phyloP scores from a whole-genome alignment of 2,797 vertebrate genomes.

The Florisuga fusca region DNA sequence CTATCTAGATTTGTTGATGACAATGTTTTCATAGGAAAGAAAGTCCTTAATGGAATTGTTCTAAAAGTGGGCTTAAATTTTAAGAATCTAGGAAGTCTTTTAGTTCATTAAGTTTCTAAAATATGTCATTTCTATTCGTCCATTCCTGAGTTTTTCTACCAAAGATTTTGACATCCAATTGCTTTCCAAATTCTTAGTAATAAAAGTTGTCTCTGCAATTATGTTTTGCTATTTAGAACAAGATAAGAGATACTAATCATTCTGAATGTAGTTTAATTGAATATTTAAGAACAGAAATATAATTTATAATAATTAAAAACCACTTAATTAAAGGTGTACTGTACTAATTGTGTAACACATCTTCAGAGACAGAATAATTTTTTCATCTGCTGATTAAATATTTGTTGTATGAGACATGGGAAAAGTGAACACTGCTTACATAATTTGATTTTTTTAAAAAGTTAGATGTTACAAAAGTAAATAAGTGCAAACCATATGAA shows the following conservation, averaged over 20 bases:
- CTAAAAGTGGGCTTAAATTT: neutral
- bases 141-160: neutral
- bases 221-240: constrained; percentile 2
- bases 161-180: neutral
- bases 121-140: neutral
- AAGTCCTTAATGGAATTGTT: neutral
- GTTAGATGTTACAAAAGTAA: neutral
- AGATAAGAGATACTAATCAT: neutral
- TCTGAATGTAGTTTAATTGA: neutral
- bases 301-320: constrained; percentile 19
- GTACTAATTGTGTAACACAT: neutral
- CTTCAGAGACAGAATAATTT: neutral
- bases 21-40: neutral
- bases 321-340: neutral
- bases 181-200: neutral
- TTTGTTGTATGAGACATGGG: neutral
- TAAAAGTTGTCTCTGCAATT: neutral
- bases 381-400: neutral
- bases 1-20: neutral
- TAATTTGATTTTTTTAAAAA: neutral
- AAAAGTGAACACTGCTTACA: neutral
- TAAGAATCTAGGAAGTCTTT: neutral
- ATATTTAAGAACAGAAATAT: constrained; percentile 11
- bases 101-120: neutral
- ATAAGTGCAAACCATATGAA: neutral